Evolutionary conservation across 2,797 vertebrate genomes (phyloP), one percentile per base, ranked within the genome.

Genomic region (Epinephelus coioides): DNA sequence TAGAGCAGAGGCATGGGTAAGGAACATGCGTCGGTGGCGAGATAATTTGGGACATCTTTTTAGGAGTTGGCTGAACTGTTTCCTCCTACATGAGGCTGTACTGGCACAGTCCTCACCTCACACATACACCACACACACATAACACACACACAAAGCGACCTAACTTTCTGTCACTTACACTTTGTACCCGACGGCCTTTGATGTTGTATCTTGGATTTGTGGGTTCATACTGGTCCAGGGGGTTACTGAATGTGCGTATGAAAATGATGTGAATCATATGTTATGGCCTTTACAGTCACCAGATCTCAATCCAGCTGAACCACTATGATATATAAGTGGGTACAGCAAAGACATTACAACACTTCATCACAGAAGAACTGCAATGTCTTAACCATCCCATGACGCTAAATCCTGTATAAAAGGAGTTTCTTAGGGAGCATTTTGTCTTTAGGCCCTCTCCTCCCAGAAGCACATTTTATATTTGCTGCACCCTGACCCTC

Each of bases 1-100:
- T 78, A 67, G 82, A 92, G 81, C 86, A 63, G 63, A 81, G 75
- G 79, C 81, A 57, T 7, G 21, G 72, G 51, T 46, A 56, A 72
- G 84, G 90, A 92, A 91, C 90, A 83, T 72, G 92, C 91, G 89
- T 90, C 68, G 91, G 91, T 76, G 92, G 91, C 61, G 25, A 82
- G 87, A 89, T 93, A 90, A 93, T 93, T 91, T 84, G 79, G 88
- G 90, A 89, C 85, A 61, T 90, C 65, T 86, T 89, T 91, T 81
- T 69, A 82, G 73, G 78, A 85, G 82, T 82, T 90, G 88, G 90
- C 90, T 87, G 89, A 91, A 86, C 89, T 77, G 78, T 69, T 82
- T 53, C 90, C 90, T 82, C 91, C 90, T 68, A 91, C 89, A 72
- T 14, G 67, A 84, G 55, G 66, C 76, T 64, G 67, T 12, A 4